Evolutionary conservation across 2,113 vertebrate genomes (phyloP).

Genomic region (Ellobius talpinus): DNA sequence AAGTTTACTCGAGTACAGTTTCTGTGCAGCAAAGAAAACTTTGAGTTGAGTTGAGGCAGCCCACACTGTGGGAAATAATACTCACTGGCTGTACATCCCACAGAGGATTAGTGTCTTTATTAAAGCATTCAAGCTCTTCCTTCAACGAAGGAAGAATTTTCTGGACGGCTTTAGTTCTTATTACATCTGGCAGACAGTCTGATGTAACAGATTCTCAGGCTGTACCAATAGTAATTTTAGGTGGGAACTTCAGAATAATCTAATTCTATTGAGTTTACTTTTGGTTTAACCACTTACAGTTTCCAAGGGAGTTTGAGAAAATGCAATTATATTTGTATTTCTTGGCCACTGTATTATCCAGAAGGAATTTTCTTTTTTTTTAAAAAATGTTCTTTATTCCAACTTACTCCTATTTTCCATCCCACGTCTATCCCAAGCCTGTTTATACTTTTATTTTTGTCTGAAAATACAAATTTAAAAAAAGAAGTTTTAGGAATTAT

Average conservation of each 20-base stretch:
- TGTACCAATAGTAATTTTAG: neutral
- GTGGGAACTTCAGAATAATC: slow-evolving; percentile 48
- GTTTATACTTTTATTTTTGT: neutral
- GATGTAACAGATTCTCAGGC: slow-evolving; percentile 40
- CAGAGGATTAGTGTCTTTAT: too few relatives aligned
- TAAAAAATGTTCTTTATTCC: neutral
- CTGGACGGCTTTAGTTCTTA: neutral
- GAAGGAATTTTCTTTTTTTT: slow-evolving; percentile 47
- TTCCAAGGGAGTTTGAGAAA: slow-evolving; percentile 71
- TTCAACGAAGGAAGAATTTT: neutral
- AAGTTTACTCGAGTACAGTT: too few relatives aligned
- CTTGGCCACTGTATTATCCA: slow-evolving; percentile 64
- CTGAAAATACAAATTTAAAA: neutral
- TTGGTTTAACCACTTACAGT: slow-evolving; percentile 54
- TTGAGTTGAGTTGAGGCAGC: too few relatives aligned
- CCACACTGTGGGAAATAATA: too few relatives aligned
- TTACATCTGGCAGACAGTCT: neutral
- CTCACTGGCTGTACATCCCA: too few relatives aligned
- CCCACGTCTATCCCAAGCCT: slow-evolving; percentile 26
- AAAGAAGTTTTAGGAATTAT: neutral
- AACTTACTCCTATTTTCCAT: slow-evolving; percentile 35
- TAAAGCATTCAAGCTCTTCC: too few relatives aligned
- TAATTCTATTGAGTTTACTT: slow-evolving; percentile 80
- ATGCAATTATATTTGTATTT: slow-evolving; percentile 64
- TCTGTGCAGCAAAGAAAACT: too few relatives aligned